Base-by-base conservation (phyloP, 2,888 invertebrate species). In the Axea sp. region DNA sequence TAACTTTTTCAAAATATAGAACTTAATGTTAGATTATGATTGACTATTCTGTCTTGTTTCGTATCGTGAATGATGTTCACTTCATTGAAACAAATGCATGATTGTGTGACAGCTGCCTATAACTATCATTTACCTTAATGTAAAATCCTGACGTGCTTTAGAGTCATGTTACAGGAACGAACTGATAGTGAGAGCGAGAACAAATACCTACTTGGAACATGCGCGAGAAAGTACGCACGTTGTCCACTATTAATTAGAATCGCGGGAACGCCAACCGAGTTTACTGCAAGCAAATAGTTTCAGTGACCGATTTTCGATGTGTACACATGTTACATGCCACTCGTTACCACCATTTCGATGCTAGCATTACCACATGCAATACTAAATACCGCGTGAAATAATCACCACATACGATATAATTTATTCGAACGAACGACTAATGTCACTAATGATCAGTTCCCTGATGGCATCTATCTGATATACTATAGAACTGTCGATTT, bases 301-400 rank as follows among this genome's bases (percentile, higher is more conserved):
- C 64, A 30, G 45, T 35, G 33, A 24, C 65, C 49, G 55, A 67
- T 73, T 73, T 49, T 57, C 47, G 41, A 39, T 8, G 35, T 47
- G 33, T 55, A 73, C 73, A 73, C 30, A 60, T 67, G 73, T 73
- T 60, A 73, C 67, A 47, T 22, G 26, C 53, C 55, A 59, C 73
- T 24, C 67, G 47, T 51, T 51, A 49, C 49, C 26, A 39, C 24
- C 24, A 11, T 53, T 35, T 30, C 30, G 28, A 37, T 39, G 35
- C 30, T 15, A 11, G 15, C 28, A 11, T 37, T 45, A 65, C 53
- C 55, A 12, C 45, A 47, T 28, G 39, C 47, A 12, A 65, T 35
- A 47, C 39, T 55, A 53, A 64, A 64, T 64, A 47, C 37, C 37
- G 19, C 22, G 37, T 19, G 31, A 55, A 55, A 65, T 65, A 65